phyloP scores from a whole-genome alignment of 2,797 vertebrate species.

The Rhinella marina region DNA sequence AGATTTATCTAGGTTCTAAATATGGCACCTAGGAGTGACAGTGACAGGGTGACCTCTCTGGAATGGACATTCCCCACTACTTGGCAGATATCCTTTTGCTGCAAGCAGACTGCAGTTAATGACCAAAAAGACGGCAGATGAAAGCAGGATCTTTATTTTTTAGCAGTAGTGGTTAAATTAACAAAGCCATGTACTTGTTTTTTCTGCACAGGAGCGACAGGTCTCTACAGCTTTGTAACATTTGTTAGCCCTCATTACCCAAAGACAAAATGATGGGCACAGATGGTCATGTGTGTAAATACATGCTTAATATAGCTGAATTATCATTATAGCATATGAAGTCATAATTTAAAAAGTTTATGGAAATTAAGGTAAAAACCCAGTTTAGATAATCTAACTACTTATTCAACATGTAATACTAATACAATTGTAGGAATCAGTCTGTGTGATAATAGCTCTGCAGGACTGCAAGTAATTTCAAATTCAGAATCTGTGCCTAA shows the following conservation, averaged over 20 bases:
- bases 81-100: slow-evolving; percentile 5
- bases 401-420: too few species aligned
- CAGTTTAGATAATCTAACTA: neutral
- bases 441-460: too few species aligned
- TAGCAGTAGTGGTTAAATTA: neutral
- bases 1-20: slow-evolving; percentile 34
- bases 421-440: too few species aligned
- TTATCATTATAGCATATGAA: neutral
- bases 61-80: neutral
- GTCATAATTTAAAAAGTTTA: neutral
- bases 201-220: neutral
- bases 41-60: slow-evolving; percentile 33
- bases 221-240: neutral
- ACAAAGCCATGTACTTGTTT: neutral
- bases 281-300: neutral
- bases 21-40: slow-evolving; percentile 10
- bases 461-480: too few species aligned
- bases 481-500: too few species aligned
- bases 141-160: neutral
- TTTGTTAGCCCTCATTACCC: neutral
- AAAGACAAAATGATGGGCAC: neutral
- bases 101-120: slow-evolving; percentile 14
- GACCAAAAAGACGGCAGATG: neutral
- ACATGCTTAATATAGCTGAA: neutral
- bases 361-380: neutral